These are phyloP conservation scores for Sitophilus oryzae DNA, from an alignment of 1,140 invertebrate species.

Conservation along the genomic window DNA sequence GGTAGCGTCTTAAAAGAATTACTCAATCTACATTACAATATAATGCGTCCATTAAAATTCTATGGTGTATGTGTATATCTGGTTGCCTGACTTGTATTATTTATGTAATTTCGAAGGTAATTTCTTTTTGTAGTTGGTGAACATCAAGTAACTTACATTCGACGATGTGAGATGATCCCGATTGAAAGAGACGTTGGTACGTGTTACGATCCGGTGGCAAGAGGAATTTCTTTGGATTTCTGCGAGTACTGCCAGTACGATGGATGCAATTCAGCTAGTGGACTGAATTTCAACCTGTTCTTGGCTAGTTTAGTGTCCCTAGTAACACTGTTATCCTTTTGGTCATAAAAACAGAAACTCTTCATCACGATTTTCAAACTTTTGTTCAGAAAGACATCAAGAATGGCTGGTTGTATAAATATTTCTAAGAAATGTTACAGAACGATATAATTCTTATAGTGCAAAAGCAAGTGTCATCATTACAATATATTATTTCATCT, in stretches of 20 bases:
- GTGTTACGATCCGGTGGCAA: slow-evolving; percentile 47
- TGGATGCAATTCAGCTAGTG: slow-evolving; percentile 36
- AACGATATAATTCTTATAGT: no score
- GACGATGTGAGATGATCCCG: slow-evolving; percentile 51
- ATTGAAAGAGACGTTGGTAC: slow-evolving; percentile 49
- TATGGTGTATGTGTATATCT: neutral
- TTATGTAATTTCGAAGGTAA: neutral
- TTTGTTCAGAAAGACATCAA: neutral
- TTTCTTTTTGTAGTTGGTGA: slow-evolving; percentile 23
- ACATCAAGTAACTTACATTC: slow-evolving; percentile 23
- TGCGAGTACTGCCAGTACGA: slow-evolving; percentile 41
- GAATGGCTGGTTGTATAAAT: no score
- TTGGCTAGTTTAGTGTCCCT: slow-evolving; percentile 19
- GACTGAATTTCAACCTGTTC: slow-evolving; percentile 23
- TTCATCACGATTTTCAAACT: neutral
- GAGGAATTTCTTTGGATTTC: slow-evolving; percentile 50
- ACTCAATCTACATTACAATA: neutral
- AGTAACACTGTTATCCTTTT: slow-evolving; percentile 15
- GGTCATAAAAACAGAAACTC: neutral
- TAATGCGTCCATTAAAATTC: neutral
- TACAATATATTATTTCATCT: no score
- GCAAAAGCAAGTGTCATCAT: no score
- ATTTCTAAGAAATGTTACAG: neutral
- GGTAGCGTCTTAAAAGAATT: neutral
- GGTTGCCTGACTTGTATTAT: neutral